These are phyloP conservation scores for Fulica atra DNA, from an alignment of 2,113 vertebrate species.

Conservation along the genomic window DNA sequence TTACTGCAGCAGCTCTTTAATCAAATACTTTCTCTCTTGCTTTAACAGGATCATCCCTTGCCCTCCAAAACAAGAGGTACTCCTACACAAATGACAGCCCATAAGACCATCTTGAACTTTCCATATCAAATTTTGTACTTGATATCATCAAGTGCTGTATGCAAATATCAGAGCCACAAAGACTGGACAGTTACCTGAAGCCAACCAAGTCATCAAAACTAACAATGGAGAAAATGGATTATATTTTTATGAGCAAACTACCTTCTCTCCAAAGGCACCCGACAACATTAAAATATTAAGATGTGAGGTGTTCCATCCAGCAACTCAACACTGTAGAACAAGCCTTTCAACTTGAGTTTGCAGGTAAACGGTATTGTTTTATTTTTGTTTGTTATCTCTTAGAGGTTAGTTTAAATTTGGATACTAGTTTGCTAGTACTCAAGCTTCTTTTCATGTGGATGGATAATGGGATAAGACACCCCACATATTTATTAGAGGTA, in stretches of 20 bases:
- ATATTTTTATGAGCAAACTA: neutral
- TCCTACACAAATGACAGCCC: neutral
- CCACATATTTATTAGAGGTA: neutral
- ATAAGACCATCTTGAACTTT: neutral
- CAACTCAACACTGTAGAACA: neutral
- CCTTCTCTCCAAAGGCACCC: neutral
- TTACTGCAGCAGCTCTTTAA: neutral
- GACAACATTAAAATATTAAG: neutral
- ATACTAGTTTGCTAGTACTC: neutral
- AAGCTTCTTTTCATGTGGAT: neutral
- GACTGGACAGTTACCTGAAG: neutral
- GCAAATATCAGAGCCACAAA: neutral
- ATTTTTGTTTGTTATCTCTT: neutral
- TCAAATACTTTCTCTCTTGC: neutral
- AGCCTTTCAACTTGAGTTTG: neutral
- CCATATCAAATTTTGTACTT: neutral
- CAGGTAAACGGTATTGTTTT: neutral
- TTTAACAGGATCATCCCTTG: neutral
- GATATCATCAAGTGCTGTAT: neutral
- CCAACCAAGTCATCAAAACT: neutral
- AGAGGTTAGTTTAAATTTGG: neutral
- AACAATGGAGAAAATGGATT: neutral
- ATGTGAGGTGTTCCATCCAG: neutral
- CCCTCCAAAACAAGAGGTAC: neutral
- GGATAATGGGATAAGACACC: neutral